These are phyloP conservation scores for Lophotriccus pileatus DNA, from an alignment of 2,797 vertebrate genomes.

Conservation along the genomic window DNA sequence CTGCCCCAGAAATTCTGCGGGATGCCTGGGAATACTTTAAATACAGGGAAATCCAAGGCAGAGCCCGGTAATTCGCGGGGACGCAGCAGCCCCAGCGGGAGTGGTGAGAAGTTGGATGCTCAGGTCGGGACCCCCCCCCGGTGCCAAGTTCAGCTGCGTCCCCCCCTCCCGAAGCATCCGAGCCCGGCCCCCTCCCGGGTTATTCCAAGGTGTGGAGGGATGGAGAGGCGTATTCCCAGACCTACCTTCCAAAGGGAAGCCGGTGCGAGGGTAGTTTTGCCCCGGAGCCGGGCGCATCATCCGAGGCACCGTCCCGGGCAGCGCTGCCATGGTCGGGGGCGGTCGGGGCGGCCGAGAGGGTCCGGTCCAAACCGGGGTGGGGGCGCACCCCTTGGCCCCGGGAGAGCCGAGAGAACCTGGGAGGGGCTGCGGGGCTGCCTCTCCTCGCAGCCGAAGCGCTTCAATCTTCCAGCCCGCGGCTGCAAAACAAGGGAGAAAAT, in stretches of 20 bases:
- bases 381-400: neutral
- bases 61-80: neutral
- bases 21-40: neutral
- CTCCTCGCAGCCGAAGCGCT: neutral
- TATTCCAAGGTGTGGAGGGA: neutral
- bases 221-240: neutral
- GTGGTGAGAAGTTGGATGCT: neutral
- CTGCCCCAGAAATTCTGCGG: neutral
- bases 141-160: neutral
- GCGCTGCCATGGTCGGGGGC: neutral
- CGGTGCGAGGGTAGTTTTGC: constrained; percentile 92
- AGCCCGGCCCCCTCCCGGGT: no score
- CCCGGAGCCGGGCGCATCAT: constrained; percentile 90
- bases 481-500: neutral
- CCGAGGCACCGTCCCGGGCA: constrained; percentile 17
- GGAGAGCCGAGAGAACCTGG: neutral
- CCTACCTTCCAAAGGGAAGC: constrained; percentile 93
- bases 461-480: neutral
- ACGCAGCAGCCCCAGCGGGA: neutral
- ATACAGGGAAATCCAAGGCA: fast-evolving
- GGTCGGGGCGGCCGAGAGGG: neutral
- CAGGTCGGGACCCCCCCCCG: neutral
- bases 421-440: neutral
- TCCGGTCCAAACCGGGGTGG: neutral
- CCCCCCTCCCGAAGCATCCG: neutral